A percentile compares a stretch with the other conserved stretches of the same genome.
Conservation (phyloP, 1,140 invertebrate genomes). For the Uloborus diversus region DNA sequence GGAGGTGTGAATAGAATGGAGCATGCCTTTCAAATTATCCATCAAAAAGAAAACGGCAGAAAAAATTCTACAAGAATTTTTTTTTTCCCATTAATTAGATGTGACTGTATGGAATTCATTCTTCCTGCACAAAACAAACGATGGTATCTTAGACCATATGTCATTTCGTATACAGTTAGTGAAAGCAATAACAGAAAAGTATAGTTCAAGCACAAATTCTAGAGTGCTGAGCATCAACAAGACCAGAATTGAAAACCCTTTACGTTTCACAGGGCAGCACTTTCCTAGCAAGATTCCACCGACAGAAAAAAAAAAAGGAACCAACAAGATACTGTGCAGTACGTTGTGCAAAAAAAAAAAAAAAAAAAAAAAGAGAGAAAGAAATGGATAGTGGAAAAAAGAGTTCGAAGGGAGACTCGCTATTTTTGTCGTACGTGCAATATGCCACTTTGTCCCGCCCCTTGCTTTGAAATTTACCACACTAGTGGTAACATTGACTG, state of each 20-base stretch:
- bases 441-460: slow-evolving; percentile 51
- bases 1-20: background rate
- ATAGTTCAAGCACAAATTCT: background rate
- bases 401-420: slow-evolving; percentile 30
- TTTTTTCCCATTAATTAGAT: slow-evolving; percentile 3
- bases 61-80: background rate
- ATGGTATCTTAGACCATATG: slow-evolving; percentile 14
- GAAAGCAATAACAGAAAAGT: too few relatives aligned
- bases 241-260: background rate
- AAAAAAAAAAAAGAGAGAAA: too few relatives aligned
- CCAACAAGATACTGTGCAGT: slow-evolving; percentile 15
- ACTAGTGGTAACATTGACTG: slow-evolving; percentile 33
- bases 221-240: background rate
- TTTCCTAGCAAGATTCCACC: background rate
- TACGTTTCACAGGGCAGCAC: background rate
- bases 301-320: slow-evolving; percentile 9
- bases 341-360: slow-evolving; percentile 11
- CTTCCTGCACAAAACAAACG: slow-evolving; percentile 19
- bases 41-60: background rate
- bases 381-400: background rate
- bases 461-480: slow-evolving; percentile 58
- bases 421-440: slow-evolving; percentile 44
- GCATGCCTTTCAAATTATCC: background rate
- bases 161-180: slow-evolving; percentile 1
- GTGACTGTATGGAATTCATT: slow-evolving; percentile 1